phyloP scores from a whole-genome alignment of 2,888 invertebrate genomes.

The Drosophila pseudotakahashii region DNA sequence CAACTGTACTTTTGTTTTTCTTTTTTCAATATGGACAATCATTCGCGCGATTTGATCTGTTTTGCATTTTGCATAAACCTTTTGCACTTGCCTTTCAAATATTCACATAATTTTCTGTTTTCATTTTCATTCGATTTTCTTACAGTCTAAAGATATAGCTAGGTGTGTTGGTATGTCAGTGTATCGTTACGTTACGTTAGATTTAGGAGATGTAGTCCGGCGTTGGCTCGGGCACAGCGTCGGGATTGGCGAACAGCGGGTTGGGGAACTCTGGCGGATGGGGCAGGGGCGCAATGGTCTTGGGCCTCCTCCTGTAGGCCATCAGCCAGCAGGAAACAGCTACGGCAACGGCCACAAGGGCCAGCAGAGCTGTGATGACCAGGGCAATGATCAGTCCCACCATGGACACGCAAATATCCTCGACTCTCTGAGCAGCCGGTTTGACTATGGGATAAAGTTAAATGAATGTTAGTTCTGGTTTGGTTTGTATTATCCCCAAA shows the following conservation, averaged over 20 bases:
- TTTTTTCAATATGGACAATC: constrained; percentile 41
- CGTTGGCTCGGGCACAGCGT: constrained; percentile 92
- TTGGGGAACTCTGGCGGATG: constrained; percentile 98
- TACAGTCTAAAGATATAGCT: constrained; percentile 67
- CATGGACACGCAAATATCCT: constrained; percentile 97
- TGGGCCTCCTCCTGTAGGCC: constrained; percentile 95
- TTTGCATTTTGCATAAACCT: constrained; percentile 50
- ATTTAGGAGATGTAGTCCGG: constrained; percentile 90
- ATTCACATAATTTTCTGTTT: constrained; percentile 56
- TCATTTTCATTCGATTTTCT: constrained; percentile 41
- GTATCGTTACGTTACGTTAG: constrained; percentile 43
- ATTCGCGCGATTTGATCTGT: constrained; percentile 38
- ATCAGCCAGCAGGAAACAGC: constrained; percentile 98
- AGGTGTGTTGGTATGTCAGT: constrained; percentile 47
- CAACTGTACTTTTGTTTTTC: constrained; percentile 76
- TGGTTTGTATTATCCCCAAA: fast-evolving
- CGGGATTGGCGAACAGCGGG: constrained; percentile 93
- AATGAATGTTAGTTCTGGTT: not conserved
- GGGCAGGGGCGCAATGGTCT: constrained; percentile 94
- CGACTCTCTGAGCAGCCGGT: constrained; percentile 86
- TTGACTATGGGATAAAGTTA: constrained; percentile 80
- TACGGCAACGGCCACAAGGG: constrained; percentile 96
- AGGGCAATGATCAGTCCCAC: constrained; percentile 96
- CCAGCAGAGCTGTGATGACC: constrained; percentile 95
- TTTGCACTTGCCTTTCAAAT: constrained; percentile 82